Conservation (phyloP, 2,888 invertebrate species). For the Cataglyphis rosenhaueri region DNA sequence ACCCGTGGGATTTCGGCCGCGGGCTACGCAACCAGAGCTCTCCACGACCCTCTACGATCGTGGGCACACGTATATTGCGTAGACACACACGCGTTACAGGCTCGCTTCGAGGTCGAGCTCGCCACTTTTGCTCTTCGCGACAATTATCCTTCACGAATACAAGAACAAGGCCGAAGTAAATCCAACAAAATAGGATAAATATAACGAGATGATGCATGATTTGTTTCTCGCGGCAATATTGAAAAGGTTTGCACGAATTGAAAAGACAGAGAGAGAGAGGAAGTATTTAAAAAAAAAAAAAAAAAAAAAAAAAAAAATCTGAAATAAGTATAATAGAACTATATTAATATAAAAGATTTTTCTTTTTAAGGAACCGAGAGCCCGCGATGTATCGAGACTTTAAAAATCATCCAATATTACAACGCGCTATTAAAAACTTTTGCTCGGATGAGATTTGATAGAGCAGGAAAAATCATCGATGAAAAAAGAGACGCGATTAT, state of each 20-base stretch:
- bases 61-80: constrained; percentile 58
- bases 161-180: constrained; percentile 53
- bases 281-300: not conserved
- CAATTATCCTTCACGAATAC: constrained; percentile 37
- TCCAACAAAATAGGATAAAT: constrained; percentile 7
- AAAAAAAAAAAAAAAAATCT: not conserved
- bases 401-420: not conserved
- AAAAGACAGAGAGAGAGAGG: not conserved
- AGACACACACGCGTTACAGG: constrained; percentile 73
- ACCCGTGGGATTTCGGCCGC: constrained; percentile 82
- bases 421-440: constrained; percentile 13
- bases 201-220: not conserved
- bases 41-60: constrained; percentile 60
- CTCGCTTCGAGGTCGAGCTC: constrained; percentile 65
- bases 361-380: not conserved
- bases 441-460: constrained; percentile 36
- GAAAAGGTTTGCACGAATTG: not conserved
- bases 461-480: constrained; percentile 50
- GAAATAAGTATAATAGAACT: not conserved
- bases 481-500: constrained; percentile 75
- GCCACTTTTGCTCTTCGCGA: constrained; percentile 59
- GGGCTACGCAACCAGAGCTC: constrained; percentile 74
- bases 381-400: not conserved
- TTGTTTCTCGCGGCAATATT: not conserved
- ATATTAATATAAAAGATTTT: not conserved